Evolutionary conservation across 2,113 vertebrate genomes (phyloP), one percentile per base, ranked within the genome.

Genomic region (Scomber japonicus): DNA sequence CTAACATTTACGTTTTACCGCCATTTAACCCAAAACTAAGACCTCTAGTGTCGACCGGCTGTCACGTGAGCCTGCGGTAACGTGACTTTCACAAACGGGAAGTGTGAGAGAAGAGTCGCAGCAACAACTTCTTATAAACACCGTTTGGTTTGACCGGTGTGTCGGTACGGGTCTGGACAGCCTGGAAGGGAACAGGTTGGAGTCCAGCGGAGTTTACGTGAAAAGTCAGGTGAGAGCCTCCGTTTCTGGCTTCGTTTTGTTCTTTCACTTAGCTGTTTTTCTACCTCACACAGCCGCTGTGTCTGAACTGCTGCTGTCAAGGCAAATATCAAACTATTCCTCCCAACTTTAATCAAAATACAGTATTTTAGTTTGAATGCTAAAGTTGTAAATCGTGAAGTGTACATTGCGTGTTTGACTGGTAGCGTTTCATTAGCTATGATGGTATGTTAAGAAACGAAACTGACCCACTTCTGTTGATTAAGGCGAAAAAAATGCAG

Each of bases 21-120:
- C 78, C 51, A 35, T 77, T 40, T 30, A 46, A 3, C 7, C 8
- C 48, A 1, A 56, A 51, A 59, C 16, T 19, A 64, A 59, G 61
- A 19, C 71, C 55, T 45, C 8, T 30, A 6, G 48, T 67, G 86
- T 75, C 31, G 67, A 53, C 10, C 45, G 10, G 1, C 35, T 0
- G 80, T 93, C 89, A 93, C 88, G 89, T 93, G 91, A 86, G 44
- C 0, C 17, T 0, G 44, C 76, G 62, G 88, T 87, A 91, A 94
- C 89, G 89, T 94, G 93, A 94, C 91, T 65, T 14, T 27, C 17
- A 17, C 65, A 79, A 91, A 90, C 91, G 57, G 93, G 92, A 93
- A 94, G 88, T 90, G 75, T 0, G 30, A 57, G 61, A 45, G 35
- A 13, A 13, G 1, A 53, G 15, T 27, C 63, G 15, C 60, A 19